Percentiles rank a stretch among this genome's conserved stretches.
These are phyloP conservation scores for Eclectus roratus DNA, from an alignment of 2,113 vertebrate genomes.

Conservation along the genomic window DNA sequence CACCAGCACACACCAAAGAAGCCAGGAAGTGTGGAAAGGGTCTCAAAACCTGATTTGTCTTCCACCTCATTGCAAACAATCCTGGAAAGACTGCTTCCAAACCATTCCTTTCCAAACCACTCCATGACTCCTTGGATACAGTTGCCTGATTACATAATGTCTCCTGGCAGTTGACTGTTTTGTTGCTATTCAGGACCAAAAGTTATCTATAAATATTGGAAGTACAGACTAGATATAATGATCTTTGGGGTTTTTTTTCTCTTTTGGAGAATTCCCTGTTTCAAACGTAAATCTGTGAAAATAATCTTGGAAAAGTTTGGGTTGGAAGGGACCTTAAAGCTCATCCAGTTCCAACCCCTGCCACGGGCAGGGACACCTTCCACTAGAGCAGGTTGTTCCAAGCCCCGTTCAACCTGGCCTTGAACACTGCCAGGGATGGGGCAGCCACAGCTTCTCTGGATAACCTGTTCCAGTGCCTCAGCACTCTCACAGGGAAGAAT, in stretches of 20 bases:
- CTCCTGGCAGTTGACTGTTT: not conserved
- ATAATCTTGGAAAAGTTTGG: not conserved
- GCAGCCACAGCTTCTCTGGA: not conserved
- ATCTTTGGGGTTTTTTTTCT: not conserved
- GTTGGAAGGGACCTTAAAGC: not conserved
- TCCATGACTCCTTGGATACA: not conserved
- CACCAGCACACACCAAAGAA: not conserved
- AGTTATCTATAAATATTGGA: not conserved
- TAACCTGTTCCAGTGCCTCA: not conserved
- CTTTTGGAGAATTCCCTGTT: not conserved
- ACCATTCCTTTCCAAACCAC: not conserved
- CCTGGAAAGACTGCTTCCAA: not conserved
- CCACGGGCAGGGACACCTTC: fast-evolving
- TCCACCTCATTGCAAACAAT: not conserved
- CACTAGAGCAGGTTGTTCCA: not conserved
- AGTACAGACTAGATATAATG: not conserved
- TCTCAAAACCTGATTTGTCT: not conserved
- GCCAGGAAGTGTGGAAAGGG: not conserved
- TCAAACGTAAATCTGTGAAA: not conserved
- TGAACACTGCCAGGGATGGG: not conserved
- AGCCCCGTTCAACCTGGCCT: not conserved
- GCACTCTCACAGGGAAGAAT: not conserved
- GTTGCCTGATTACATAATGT: not conserved
- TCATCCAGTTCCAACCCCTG: fast-evolving
- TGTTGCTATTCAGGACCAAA: not conserved